A percentile compares a stretch with the other conserved stretches of the same genome.
Evolutionary conservation across 2,797 vertebrate genomes (phyloP).

Genomic region (Microhierax caerulescens): DNA sequence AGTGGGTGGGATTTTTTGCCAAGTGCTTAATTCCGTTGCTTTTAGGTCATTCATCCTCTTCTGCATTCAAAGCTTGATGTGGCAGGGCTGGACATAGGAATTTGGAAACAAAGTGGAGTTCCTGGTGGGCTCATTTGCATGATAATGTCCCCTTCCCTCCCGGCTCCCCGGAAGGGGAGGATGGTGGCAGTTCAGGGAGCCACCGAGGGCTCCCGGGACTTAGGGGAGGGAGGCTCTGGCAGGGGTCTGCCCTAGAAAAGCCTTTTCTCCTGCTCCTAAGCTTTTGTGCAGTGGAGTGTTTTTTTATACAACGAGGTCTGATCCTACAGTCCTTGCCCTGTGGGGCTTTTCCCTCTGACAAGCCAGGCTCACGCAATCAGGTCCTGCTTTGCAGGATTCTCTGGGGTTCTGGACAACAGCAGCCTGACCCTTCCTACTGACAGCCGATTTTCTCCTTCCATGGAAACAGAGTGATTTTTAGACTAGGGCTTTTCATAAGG

Average conservation of each 20-base stretch:
- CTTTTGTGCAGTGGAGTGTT: neutral
- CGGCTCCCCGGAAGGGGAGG: neutral
- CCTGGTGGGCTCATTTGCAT: constrained; percentile 32
- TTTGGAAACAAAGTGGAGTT: constrained; percentile 38
- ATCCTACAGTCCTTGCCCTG: neutral
- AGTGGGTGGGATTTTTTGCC: neutral
- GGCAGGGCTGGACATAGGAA: neutral
- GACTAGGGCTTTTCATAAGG: neutral
- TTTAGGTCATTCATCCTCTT: constrained; percentile 12
- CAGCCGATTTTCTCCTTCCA: fast-evolving
- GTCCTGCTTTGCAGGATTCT: neutral
- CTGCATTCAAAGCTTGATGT: neutral
- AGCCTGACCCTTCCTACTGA: neutral
- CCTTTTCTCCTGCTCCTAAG: neutral
- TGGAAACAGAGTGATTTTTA: neutral
- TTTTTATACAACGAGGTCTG: neutral
- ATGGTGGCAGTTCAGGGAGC: neutral
- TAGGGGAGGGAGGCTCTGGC: neutral
- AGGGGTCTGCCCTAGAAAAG: neutral
- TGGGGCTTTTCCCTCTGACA: neutral
- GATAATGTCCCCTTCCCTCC: neutral
- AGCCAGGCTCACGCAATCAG: neutral
- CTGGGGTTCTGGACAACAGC: neutral
- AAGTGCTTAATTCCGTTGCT: neutral
- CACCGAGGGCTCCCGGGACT: neutral